Evolutionary conservation across 2,113 vertebrate genomes (phyloP).

Genomic region (Chamaetylas fuelleborni): DNA sequence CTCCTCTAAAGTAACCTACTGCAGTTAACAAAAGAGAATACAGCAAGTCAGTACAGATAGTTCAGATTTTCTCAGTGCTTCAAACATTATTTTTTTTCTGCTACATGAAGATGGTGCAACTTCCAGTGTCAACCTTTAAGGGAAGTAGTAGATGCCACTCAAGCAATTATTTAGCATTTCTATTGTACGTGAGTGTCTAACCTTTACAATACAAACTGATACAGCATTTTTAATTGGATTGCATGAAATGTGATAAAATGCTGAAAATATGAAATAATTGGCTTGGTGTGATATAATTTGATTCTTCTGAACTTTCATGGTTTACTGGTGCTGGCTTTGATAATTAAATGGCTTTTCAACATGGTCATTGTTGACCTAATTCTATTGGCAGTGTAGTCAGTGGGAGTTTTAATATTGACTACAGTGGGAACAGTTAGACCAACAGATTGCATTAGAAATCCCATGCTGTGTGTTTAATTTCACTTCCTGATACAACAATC

Average conservation of each 20-base stretch:
- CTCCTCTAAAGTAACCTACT: background rate
- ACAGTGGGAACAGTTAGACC: conserved; percentile 9
- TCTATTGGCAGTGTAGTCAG: background rate
- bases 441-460: conserved; percentile 52
- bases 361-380: conserved; percentile 33
- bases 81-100: background rate
- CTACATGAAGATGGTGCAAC: background rate
- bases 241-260: background rate
- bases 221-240: background rate
- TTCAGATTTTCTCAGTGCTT: background rate
- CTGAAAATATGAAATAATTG: background rate
- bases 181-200: background rate
- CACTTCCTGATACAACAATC: conserved; percentile 42
- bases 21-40: background rate
- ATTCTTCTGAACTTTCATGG: background rate
- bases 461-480: conserved; percentile 53
- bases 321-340: background rate
- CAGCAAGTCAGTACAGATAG: background rate
- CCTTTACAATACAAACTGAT: background rate
- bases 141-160: background rate
- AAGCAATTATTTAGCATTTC: background rate
- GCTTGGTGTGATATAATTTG: background rate
- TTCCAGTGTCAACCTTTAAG: background rate
- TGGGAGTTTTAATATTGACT: conserved; percentile 38
- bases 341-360: conserved; percentile 49